Percentiles rank a stretch among this genome's conserved stretches.
These are phyloP conservation scores for Pseudomyrmex pallidus DNA, from an alignment of 1,140 invertebrate genomes.

Conservation along the genomic window DNA sequence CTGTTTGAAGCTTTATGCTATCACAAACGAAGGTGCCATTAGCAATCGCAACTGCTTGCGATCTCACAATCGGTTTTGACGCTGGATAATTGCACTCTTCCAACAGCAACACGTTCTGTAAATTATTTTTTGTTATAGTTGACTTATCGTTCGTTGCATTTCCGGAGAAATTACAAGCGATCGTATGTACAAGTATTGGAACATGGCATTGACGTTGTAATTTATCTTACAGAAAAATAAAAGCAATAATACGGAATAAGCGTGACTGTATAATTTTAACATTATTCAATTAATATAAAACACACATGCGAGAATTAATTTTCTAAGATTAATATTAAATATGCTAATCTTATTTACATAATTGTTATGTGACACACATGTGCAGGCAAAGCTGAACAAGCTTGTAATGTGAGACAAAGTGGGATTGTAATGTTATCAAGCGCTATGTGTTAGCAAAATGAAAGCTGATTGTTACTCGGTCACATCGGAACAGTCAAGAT, in stretches of 20 bases:
- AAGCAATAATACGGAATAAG: background rate
- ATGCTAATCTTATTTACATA: too few species aligned
- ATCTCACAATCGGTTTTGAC: constrained; percentile 82
- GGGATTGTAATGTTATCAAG: background rate
- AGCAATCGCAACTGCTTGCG: constrained; percentile 85
- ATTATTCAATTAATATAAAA: too few species aligned
- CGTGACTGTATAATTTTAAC: too few species aligned
- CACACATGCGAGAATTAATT: background rate
- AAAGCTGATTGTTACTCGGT: background rate
- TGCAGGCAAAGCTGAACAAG: constrained; percentile 6
- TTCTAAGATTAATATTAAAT: background rate
- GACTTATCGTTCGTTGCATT: background rate
- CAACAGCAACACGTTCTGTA: constrained; percentile 83
- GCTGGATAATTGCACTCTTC: constrained; percentile 82
- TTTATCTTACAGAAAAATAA: constrained; percentile 4
- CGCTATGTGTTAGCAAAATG: background rate
- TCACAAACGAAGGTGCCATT: constrained; percentile 86
- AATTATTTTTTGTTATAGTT: constrained; percentile 44
- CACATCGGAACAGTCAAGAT: background rate
- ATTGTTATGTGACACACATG: background rate
- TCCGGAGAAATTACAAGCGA: background rate
- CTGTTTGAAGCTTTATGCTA: constrained; percentile 43
- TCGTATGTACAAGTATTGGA: constrained; percentile 14
- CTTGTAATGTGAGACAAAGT: background rate
- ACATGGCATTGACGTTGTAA: background rate